Percentiles rank a stretch among this genome's conserved stretches.
Evolutionary conservation across 2,888 invertebrate species (phyloP).

Genomic region (Liopterus haemorrhoidalis): DNA sequence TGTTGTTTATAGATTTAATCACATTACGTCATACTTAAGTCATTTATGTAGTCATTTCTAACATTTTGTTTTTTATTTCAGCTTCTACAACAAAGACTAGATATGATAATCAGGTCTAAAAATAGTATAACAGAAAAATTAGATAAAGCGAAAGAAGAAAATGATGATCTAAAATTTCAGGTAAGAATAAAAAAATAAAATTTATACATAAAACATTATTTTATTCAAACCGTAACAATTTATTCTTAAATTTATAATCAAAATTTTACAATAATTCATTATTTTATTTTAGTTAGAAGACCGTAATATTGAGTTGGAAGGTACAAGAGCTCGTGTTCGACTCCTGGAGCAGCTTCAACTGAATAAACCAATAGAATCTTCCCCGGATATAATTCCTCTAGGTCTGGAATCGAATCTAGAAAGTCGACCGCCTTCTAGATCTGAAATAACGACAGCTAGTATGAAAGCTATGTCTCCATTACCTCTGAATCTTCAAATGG

Average conservation of each 20-base stretch:
- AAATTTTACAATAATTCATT: constrained; percentile 16
- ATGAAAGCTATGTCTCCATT: constrained; percentile 56
- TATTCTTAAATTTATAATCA: constrained; percentile 1
- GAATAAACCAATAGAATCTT: constrained; percentile 29
- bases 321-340: constrained; percentile 71
- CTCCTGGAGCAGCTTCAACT: constrained; percentile 56
- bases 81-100: constrained; percentile 67
- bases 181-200: constrained; percentile 45
- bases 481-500: constrained; percentile 48
- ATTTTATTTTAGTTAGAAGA: constrained; percentile 63
- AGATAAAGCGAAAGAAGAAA: constrained; percentile 69
- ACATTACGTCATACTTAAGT: too few species aligned
- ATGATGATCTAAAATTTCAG: constrained; percentile 77
- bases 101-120: constrained; percentile 62
- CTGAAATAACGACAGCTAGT: constrained; percentile 49
- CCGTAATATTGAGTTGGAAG: constrained; percentile 75
- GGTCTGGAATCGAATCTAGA: constrained; percentile 45
- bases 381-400: constrained; percentile 46
- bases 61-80: constrained; percentile 43
- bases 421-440: constrained; percentile 47
- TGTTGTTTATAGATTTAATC: constrained; percentile 6
- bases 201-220: neutral
- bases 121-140: constrained; percentile 59
- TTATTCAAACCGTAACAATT: neutral
- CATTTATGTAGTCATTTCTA: neutral